Conservation (phyloP, 2,888 invertebrate genomes). For the Trachelus troglodyta region DNA sequence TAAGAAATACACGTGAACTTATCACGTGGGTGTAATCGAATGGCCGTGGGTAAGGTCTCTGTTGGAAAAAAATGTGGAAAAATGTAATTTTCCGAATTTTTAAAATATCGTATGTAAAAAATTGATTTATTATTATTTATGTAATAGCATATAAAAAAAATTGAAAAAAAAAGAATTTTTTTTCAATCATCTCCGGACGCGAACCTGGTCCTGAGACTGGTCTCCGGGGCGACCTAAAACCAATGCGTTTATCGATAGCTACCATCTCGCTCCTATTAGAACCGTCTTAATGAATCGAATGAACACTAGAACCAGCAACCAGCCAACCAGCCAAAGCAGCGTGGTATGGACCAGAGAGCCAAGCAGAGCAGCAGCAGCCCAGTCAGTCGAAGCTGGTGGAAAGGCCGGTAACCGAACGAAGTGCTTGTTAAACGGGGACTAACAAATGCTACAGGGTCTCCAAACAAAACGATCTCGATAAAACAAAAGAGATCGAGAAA, state of each 20-base stretch:
- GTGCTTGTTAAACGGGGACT: constrained; percentile 39
- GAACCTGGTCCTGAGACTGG: neutral
- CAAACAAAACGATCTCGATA: constrained; percentile 37
- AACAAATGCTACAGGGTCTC: constrained; percentile 34
- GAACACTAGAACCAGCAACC: neutral
- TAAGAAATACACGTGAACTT: neutral
- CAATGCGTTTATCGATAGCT: constrained; percentile 30
- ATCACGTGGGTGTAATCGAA: neutral
- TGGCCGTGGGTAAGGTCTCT: too few species aligned
- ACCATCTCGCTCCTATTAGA: constrained; percentile 28
- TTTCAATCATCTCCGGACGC: constrained; percentile 16
- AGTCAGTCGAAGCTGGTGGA: neutral
- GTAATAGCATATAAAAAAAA: neutral
- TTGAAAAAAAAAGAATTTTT: too few species aligned
- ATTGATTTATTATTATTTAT: neutral
- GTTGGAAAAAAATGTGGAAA: neutral
- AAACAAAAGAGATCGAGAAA: constrained; percentile 28
- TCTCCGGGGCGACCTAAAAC: neutral
- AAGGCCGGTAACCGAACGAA: constrained; percentile 21
- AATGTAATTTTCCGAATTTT: neutral
- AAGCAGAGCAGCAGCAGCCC: neutral
- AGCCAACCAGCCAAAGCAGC: neutral
- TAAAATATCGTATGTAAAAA: neutral
- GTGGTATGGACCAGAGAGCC: constrained; percentile 10
- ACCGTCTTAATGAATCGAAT: constrained; percentile 26